phyloP scores from a whole-genome alignment of 2,113 vertebrate genomes.

The Stigmatopora nigra region DNA sequence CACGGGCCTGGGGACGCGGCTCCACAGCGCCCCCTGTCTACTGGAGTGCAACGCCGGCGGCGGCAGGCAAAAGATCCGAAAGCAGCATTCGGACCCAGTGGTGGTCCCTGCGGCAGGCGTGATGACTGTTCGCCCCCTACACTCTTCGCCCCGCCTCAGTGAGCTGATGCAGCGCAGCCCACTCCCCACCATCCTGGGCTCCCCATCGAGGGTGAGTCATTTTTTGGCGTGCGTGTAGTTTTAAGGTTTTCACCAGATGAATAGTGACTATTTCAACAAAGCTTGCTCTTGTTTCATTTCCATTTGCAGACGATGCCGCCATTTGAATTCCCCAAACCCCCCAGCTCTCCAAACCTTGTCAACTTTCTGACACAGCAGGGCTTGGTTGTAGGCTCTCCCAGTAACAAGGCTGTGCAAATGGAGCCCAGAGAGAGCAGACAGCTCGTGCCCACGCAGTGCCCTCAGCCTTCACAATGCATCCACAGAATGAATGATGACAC shows the following conservation, averaged over 20 bases:
- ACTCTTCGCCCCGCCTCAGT: conserved; percentile 85
- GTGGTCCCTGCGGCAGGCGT: conserved; percentile 55
- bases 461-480: conserved; percentile 56
- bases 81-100: conserved; percentile 85
- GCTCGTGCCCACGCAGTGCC: conserved; percentile 56
- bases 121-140: conserved; percentile 74
- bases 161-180: conserved; percentile 92
- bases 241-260: not conserved
- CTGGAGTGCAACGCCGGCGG: conserved; percentile 75
- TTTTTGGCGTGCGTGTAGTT: not conserved
- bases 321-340: conserved; percentile 85
- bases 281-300: not conserved
- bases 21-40: conserved; percentile 94
- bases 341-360: conserved; percentile 88
- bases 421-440: conserved; percentile 77
- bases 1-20: conserved; percentile 79
- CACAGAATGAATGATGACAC: conserved; percentile 71
- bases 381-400: conserved; percentile 71
- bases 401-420: conserved; percentile 78
- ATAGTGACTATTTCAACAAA: conserved; percentile 8
- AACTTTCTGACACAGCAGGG: conserved; percentile 85
- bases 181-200: conserved; percentile 89
- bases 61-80: conserved; percentile 83
- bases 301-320: conserved; percentile 71
- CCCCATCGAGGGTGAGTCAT: conserved; percentile 80